These are phyloP conservation scores for Drosophila funebris DNA, from an alignment of 1,140 invertebrate genomes.

Conservation along the genomic window DNA sequence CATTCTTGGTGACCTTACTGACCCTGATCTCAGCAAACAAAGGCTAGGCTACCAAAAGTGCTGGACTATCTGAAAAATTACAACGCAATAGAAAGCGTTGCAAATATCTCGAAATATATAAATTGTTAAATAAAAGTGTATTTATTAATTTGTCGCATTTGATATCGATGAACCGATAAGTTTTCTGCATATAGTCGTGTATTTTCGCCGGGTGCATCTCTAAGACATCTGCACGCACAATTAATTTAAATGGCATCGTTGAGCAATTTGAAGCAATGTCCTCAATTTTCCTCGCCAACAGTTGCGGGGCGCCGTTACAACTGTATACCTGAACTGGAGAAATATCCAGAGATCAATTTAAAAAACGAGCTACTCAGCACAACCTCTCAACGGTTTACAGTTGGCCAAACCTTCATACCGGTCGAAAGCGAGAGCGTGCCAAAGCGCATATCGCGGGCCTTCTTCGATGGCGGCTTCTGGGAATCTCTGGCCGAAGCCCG, in stretches of 20 bases:
- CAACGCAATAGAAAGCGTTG: too few species aligned
- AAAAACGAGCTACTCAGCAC: constrained; percentile 32
- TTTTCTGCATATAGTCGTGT: too few species aligned
- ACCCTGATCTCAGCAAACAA: too few species aligned
- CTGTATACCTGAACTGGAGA: constrained; percentile 19
- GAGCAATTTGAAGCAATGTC: constrained; percentile 58
- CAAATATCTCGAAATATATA: too few species aligned
- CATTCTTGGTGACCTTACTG: too few species aligned
- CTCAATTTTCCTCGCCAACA: constrained; percentile 26
- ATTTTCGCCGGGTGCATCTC: not conserved
- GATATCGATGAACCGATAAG: too few species aligned
- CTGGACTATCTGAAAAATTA: too few species aligned
- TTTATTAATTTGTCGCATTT: too few species aligned
- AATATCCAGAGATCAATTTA: constrained; percentile 55
- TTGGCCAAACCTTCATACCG: constrained; percentile 75
- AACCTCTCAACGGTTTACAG: constrained; percentile 19
- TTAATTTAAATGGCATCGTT: constrained; percentile 58
- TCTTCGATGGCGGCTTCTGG: constrained; percentile 86
- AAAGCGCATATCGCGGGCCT: constrained; percentile 84
- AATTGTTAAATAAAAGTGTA: too few species aligned
- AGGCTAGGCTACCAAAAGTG: too few species aligned
- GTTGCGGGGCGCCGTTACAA: not conserved
- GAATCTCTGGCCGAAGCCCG: constrained; percentile 85
- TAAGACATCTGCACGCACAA: not conserved
- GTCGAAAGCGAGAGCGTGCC: constrained; percentile 84